Evolutionary conservation across 2,888 invertebrate genomes (phyloP), one percentile per base, ranked within the genome.

Genomic region (Crepidodera aurea): DNA sequence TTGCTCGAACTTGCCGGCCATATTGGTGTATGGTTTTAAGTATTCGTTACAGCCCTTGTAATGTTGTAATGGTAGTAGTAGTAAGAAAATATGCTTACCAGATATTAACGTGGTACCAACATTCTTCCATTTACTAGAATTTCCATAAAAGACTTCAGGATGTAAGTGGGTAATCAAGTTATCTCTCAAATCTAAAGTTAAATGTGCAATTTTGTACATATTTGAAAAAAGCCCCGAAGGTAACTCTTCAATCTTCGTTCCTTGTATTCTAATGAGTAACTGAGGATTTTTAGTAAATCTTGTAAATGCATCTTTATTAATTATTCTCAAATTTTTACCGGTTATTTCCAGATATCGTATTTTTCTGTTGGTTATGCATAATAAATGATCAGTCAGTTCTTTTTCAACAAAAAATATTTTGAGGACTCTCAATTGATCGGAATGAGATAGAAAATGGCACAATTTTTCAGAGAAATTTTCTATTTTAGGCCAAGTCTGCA

Each of bases 91-190:
- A n/a, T n/a, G n/a, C 48, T 59, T 81, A 91, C 92, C 91, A 82
- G 91, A 89, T 60, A 94, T 88, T 77, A 93, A 86, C 77, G 92
- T 91, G 6, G 94, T 94, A n/a, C 94, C 94, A 68, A 92, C 90
- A 69, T 90, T 89, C 80, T 94, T 93, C 94, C 94, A 94, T 72
- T 89, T 89, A 18, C 92, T 91, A 70, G 90, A 88, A 80, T 94
- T 94, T 25, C 92, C 91, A 80, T 94, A 94, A 78, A 95, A 90
- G 66, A 92, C 90, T 66, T 92, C 91, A 53, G 93, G 91, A 77
- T 91, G 90, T 66, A 95, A 84, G 60, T 89, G 88, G 32, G 88
- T 86, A 76, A 95, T 85, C 81, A 88, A 87, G 82, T 96, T 96
- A 77, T 90, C 86, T 65, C 92, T 88, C 69, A 96, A 84, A 81